Evolutionary conservation across 2,888 invertebrate genomes (phyloP), one percentile per base, ranked within the genome.

Genomic region (Prosopocoilus inquinatus): DNA sequence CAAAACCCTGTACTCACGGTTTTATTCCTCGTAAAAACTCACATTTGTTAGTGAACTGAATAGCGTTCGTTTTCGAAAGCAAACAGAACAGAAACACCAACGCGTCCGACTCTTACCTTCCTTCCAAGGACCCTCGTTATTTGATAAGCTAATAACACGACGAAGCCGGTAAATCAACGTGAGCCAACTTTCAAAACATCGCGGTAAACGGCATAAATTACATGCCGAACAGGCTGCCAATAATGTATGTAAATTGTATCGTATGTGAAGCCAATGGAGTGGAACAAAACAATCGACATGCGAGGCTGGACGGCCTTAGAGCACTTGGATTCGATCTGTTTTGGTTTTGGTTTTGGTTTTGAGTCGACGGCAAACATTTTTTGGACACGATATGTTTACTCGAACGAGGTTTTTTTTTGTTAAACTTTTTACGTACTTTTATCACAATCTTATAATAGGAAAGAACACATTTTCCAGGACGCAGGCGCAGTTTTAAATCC

Each of bases 211-310:
- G 50, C 48, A 59, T 61, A 59, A 59, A 60, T 60, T 61, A 58
- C 45, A 52, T 45, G 38, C 41, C 45, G 58, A 61, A 61, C 57
- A 55, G 60, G 58, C 60, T 53, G 61, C 58, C 59, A 60, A 62
- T 62, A 63, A 62, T 58, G 58, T 63, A 62, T 63, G 63, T 57
- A 62, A 60, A 63, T 63, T 63, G 57, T 57, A 47, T 57, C 55
- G 60, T 58, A 63, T 59, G 57, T 57, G 58, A 54, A 60, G 58
- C 55, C 58, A 53, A 63, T 60, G 54, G 51, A 55, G 57, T 62
- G 60, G 60, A 62, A 60, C 62, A 63, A 59, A 59, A 56, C 51
- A 60, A 57, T 59, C 53, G 55, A 47, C 49, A 49, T 50, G 46
- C 41, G 36, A 13, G 11, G 50, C 54, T 43, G 16, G 28, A n/a